Base-by-base conservation (phyloP, 2,113 vertebrate genomes). In the Solea solea region DNA sequence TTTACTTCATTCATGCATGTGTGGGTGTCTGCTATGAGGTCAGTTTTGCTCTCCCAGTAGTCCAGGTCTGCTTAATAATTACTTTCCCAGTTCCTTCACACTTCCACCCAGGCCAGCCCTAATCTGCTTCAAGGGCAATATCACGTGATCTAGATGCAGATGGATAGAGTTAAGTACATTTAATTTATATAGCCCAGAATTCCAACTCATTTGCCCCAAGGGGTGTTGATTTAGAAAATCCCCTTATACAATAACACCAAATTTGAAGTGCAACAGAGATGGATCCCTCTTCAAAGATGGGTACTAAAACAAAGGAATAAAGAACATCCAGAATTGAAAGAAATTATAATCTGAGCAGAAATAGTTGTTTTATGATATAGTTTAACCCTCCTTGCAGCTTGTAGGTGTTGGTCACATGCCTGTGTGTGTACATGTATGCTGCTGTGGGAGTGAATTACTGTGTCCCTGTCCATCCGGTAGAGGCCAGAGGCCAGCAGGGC, bases 401-500 rank as follows among this genome's bases (percentile, higher is more conserved):
- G 57, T 82, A 2, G 54, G 16, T 64, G 56, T 78, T 74, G 68
- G 77, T 71, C 66, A 69, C 71, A 74, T 65, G 60, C 58, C 45
- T 57, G 51, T 34, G 52, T 40, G 60, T 41, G 55, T 42, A 60
- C 49, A 14, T 42, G 54, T 57, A 61, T 57, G 60, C 34, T 9
- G 54, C 78, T 45, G 46, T 53, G 53, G 75, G 79, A 83, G 77
- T 62, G 73, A 87, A 73, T 69, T 58, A 34, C 50, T 55, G 53
- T 40, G 54, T 81, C 80, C 55, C 63, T 45, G 45, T 69, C 67
- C 71, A 69, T 93, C 90, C 88, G 82, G 81, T 67, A 25, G 53
- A 80, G 90, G 86, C 84, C 77, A 86, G 76, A 81, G 89, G 85
- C 88, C 89, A 88, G 78, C 53, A 16, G 34, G 78, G 69, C 81